A percentile compares a stretch with the other conserved stretches of the same genome.
These are phyloP conservation scores for Stictonetta naevosa DNA, from an alignment of 2,113 vertebrate species.

Conservation along the genomic window DNA sequence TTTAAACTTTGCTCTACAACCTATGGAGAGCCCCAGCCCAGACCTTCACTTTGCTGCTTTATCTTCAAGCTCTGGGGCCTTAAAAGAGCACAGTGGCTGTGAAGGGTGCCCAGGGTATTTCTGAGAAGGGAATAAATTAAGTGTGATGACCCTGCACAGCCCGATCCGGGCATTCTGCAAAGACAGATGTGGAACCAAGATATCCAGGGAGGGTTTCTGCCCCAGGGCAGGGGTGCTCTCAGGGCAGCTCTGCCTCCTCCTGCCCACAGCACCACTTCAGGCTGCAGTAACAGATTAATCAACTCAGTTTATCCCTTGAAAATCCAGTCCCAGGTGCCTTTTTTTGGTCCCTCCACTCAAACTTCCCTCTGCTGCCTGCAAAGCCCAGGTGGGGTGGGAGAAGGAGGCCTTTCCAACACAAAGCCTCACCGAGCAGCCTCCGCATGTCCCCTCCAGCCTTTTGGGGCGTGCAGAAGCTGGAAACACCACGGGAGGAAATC, in stretches of 20 bases:
- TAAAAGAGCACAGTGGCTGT: neutral
- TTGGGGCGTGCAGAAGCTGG: neutral
- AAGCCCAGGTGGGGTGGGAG: neutral
- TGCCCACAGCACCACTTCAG: too few relatives aligned
- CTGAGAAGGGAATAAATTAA: neutral
- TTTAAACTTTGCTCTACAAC: neutral
- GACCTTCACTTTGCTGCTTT: neutral
- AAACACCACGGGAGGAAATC: neutral
- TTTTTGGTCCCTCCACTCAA: neutral
- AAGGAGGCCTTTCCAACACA: neutral
- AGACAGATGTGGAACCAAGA: neutral
- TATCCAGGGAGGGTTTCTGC: neutral
- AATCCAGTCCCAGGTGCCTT: neutral
- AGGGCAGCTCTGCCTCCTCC: neutral
- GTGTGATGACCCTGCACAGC: neutral
- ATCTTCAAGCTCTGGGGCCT: neutral
- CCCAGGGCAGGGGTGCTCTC: neutral
- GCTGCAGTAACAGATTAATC: neutral
- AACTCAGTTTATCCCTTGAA: neutral
- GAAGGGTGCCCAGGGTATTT: neutral
- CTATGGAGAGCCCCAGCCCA: neutral
- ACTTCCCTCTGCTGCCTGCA: neutral
- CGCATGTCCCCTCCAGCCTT: fast-evolving
- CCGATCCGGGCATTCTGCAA: neutral
- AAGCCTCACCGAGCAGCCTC: neutral